Percentiles rank a stretch among this genome's conserved stretches.
phyloP scores from a whole-genome alignment of 2,797 vertebrate genomes.

The Cynodonichthys magdalenae region DNA sequence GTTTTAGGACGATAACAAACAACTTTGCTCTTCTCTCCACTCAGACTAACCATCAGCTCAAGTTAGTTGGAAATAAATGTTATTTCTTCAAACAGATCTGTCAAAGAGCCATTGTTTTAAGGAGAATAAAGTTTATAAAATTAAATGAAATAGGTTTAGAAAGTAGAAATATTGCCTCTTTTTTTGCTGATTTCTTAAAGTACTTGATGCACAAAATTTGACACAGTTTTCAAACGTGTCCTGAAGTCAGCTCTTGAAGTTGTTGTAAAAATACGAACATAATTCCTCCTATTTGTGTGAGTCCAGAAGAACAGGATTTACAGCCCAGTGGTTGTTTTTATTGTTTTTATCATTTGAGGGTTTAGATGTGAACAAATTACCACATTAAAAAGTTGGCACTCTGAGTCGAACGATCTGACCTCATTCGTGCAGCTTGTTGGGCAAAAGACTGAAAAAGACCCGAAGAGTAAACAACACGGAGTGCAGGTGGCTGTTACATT shows the following conservation, averaged over 20 bases:
- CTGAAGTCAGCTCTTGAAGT: neutral
- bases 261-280: conserved; percentile 13
- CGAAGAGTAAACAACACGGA: conserved; percentile 17
- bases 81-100: too few species aligned
- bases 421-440: conserved; percentile 52
- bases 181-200: too few species aligned
- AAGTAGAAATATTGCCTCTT: too few species aligned
- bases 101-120: too few species aligned
- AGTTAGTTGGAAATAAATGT: too few species aligned
- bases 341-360: conserved; percentile 30
- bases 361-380: conserved; percentile 47
- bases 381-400: conserved; percentile 69
- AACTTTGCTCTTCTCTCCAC: too few species aligned
- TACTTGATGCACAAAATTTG: neutral
- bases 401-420: conserved; percentile 55
- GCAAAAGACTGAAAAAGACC: conserved; percentile 36
- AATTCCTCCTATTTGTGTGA: conserved; percentile 16
- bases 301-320: conserved; percentile 27
- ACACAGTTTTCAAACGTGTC: conserved; percentile 25
- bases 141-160: too few species aligned
- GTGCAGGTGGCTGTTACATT: conserved; percentile 12
- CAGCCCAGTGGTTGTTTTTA: conserved; percentile 28
- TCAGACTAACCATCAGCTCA: too few species aligned
- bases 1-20: too few species aligned
- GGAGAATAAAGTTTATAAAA: too few species aligned